Percentiles rank a stretch among this genome's conserved stretches.
Conservation (phyloP, 2,113 vertebrate species). For the Salvator merianae region DNA sequence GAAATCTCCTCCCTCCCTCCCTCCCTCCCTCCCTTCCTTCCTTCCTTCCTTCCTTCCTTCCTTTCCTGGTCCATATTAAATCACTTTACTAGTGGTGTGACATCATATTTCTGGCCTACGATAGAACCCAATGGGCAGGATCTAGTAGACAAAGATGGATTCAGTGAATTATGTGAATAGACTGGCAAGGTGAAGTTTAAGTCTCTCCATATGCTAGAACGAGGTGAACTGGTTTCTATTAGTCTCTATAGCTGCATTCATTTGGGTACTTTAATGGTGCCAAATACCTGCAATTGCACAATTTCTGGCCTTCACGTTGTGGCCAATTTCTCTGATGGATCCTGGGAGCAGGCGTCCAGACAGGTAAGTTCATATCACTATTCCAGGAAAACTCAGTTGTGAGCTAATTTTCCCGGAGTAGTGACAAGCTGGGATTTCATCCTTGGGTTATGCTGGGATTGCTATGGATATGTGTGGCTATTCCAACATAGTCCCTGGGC, state of each 20-base stretch:
- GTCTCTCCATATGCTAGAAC: constrained; percentile 58
- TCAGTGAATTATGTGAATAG: constrained; percentile 32
- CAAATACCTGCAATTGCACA: too few relatives aligned
- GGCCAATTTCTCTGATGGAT: too few relatives aligned
- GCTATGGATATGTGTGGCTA: too few relatives aligned
- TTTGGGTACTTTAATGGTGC: constrained; percentile 53
- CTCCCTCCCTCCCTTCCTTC: too few relatives aligned
- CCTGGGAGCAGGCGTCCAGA: too few relatives aligned
- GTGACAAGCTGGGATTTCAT: too few relatives aligned
- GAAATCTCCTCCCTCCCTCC: neutral
- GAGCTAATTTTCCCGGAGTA: constrained; percentile 20
- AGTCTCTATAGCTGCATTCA: constrained; percentile 7
- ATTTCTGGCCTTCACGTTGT: too few relatives aligned
- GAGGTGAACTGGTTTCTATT: constrained; percentile 61
- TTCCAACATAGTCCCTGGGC: too few relatives aligned
- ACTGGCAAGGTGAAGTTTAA: constrained; percentile 35
- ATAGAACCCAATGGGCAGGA: neutral
- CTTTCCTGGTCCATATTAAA: neutral
- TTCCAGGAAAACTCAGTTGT: constrained; percentile 38
- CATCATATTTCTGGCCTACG: neutral
- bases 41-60: too few relatives aligned
- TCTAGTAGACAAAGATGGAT: neutral
- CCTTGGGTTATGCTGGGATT: too few relatives aligned
- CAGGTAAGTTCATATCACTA: too few relatives aligned
- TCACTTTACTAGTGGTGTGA: neutral